Evolutionary conservation across 2,888 invertebrate species (phyloP).

Genomic region (Petrolisthes cinctipes): DNA sequence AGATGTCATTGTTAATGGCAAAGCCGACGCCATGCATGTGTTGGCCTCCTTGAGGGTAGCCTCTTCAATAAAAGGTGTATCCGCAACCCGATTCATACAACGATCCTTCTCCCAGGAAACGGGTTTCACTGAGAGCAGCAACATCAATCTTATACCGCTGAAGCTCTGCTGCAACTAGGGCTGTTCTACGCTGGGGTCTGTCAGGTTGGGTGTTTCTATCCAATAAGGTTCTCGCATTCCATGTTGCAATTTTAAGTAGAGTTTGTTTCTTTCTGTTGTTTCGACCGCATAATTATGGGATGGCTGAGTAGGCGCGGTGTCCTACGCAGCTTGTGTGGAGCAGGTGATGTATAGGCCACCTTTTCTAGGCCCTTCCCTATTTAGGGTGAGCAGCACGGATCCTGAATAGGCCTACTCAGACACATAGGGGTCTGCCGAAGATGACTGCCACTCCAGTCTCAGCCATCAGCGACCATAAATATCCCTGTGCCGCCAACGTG

Average conservation of each 20-base stretch:
- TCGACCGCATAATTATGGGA: not conserved
- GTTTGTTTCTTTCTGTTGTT: not conserved
- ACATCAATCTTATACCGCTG: not conserved
- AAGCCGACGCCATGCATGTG: not conserved
- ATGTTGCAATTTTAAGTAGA: not conserved
- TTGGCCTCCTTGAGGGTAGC: not conserved
- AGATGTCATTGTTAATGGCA: not conserved
- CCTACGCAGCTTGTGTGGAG: not conserved
- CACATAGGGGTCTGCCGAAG: conserved; percentile 13
- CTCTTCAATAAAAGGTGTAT: not conserved
- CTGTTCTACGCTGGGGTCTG: conserved; percentile 1
- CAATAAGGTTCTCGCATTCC: not conserved
- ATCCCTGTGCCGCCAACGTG: not conserved
- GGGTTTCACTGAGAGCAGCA: not conserved
- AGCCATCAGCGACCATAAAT: not conserved
- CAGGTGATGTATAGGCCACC: not conserved
- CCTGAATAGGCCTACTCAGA: not conserved
- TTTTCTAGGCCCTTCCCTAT: not conserved
- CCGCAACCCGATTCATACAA: not conserved
- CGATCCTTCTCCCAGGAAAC: not conserved
- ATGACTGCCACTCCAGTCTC: not conserved
- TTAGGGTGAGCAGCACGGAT: not conserved
- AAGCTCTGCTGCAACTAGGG: not conserved
- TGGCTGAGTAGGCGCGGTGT: no score
- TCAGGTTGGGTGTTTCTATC: not conserved